Base-by-base conservation (phyloP, 1,140 invertebrate genomes). In the Drosophila arizonae region DNA sequence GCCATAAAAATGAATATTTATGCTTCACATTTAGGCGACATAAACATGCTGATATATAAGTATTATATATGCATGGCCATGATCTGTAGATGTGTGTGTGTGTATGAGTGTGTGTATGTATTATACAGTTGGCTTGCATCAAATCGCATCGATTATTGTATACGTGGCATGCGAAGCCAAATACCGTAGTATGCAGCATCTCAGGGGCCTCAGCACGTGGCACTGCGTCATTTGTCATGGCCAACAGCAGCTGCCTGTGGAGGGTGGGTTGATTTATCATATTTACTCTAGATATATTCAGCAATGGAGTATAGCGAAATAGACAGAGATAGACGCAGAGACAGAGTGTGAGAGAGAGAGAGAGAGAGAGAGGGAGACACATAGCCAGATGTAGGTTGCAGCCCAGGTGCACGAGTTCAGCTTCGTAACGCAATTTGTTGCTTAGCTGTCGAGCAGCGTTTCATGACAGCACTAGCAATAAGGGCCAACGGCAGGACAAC, bases 131-230 rank as follows among this genome's bases (percentile, higher is more conserved):
- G 80, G 76, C 78, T 76, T 86, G 81, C 81, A 87, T 87, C 84
- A 87, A 88, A 89, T 87, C 80, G 84, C 76, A 89, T 87, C 84
- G 84, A 87, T 88, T 87, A 87, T 81, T 82, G 79, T 81, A 72
- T 79, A 68, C 74, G 41, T 62, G 48, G 17, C 71, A 72, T 72
- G 39, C 54, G 73, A 64, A 79, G 48, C 68, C 57, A 61, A 46
- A 62, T 67, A 58, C 33, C 56, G 46, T 46, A 58, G 39, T 36
- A 67, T 66, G 58, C 55, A 63, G n/a, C 36, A 41, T 70, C 72
- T 70, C 67, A 45, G 58, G 67, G 72, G 66, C 58, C 70, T 69
- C 41, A 70, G 58, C 72, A 74, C 72, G 52, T 74, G 72, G 72
- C 66, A 57, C 56, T 58, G 60, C 76, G 69, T 82, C 84, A 88